A percentile compares a stretch with the other conserved stretches of the same genome.
phyloP scores from a whole-genome alignment of 2,113 vertebrate genomes.

The Accipiter virgatus region DNA sequence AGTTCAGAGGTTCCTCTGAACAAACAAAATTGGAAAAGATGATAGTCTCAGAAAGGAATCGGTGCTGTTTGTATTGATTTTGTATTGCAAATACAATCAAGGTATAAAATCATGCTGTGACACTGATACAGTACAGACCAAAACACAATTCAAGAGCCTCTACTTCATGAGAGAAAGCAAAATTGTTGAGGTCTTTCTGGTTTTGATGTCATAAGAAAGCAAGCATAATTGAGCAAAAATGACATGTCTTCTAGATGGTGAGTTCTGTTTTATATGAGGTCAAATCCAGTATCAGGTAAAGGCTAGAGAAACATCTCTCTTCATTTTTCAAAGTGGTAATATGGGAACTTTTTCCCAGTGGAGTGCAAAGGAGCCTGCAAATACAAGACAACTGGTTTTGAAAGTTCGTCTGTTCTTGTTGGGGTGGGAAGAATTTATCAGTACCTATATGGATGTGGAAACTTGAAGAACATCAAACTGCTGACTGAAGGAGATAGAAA shows the following conservation, averaged over 20 bases:
- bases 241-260: neutral
- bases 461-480: neutral
- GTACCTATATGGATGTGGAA: neutral
- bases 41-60: neutral
- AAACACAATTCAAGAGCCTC: neutral
- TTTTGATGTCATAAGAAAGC: neutral
- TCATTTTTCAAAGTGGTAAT: neutral
- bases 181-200: neutral
- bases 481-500: neutral
- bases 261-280: neutral
- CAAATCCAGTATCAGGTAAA: neutral
- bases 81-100: neutral
- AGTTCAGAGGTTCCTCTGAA: neutral
- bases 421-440: neutral
- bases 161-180: neutral
- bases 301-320: neutral
- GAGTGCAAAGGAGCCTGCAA: neutral
- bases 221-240: neutral
- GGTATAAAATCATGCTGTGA: neutral
- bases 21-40: neutral
- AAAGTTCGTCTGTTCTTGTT: neutral
- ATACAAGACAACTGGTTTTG: neutral
- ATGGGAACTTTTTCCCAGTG: neutral
- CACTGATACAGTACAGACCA: neutral
- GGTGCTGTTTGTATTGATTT: neutral